phyloP scores from a whole-genome alignment of 2,797 vertebrate genomes.

The Passerculus sandwichensis region DNA sequence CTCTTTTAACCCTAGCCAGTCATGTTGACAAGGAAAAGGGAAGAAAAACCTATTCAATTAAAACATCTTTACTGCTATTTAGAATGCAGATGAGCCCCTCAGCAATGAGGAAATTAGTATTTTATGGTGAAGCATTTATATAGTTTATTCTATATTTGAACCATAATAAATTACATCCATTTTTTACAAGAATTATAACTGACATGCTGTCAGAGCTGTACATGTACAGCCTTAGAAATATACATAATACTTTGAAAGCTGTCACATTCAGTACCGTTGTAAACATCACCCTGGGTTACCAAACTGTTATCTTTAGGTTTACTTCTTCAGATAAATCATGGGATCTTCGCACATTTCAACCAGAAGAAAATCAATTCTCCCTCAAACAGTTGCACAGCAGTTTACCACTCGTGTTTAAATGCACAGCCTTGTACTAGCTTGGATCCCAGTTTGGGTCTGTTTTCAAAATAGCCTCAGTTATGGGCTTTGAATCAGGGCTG shows the following conservation, averaged over 20 bases:
- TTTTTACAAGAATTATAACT: constrained; percentile 80
- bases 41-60: constrained; percentile 73
- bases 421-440: not conserved
- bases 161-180: constrained; percentile 80
- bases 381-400: constrained; percentile 26
- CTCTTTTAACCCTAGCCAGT: constrained; percentile 72
- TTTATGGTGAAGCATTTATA: constrained; percentile 71
- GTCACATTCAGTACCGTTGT: constrained; percentile 78
- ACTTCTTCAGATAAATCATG: constrained; percentile 31
- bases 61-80: constrained; percentile 64
- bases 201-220: constrained; percentile 81
- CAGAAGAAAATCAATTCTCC: constrained; percentile 58
- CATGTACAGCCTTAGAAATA: constrained; percentile 75
- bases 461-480: not conserved
- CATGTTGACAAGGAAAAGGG: not conserved
- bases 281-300: constrained; percentile 79
- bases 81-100: constrained; percentile 72
- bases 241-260: constrained; percentile 81
- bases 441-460: not conserved
- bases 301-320: constrained; percentile 73
- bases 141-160: constrained; percentile 78
- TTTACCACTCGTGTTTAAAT: not conserved
- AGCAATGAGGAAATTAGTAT: constrained; percentile 76
- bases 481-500: not conserved
- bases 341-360: constrained; percentile 54